phyloP scores from a whole-genome alignment of 2,888 invertebrate species.

The Trypoxylon attenuatum region DNA sequence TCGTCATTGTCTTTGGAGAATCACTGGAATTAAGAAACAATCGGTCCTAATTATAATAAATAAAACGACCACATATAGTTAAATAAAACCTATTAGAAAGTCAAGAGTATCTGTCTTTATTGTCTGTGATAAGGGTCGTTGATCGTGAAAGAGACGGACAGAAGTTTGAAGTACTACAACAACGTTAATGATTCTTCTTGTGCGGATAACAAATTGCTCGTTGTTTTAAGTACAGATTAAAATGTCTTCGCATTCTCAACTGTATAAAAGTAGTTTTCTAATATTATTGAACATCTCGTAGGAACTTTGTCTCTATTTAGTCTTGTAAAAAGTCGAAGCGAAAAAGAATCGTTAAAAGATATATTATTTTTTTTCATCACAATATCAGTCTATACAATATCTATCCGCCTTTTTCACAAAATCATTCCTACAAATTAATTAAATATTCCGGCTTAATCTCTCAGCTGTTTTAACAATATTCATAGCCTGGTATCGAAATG shows the following conservation, averaged over 20 bases:
- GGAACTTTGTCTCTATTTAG: neutral
- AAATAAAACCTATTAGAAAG: no score
- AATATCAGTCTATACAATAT: neutral
- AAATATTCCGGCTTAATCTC: no score
- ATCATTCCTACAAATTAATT: no score
- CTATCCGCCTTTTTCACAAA: slow-evolving; percentile 5
- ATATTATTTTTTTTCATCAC: neutral
- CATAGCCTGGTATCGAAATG: no score
- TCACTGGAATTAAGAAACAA: slow-evolving; percentile 11
- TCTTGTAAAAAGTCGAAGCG: no score
- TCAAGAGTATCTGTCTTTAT: no score
- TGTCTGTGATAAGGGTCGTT: neutral
- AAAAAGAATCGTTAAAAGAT: no score
- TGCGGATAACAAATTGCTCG: neutral
- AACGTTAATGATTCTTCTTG: neutral
- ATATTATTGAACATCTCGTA: slow-evolving; percentile 2
- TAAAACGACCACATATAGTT: neutral
- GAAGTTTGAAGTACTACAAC: neutral
- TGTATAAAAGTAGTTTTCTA: neutral
- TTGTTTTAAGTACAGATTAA: neutral
- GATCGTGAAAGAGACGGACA: neutral
- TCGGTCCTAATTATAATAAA: neutral
- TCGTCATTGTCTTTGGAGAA: slow-evolving; percentile 3
- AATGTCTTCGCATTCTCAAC: neutral
- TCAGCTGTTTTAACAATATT: no score